A percentile compares a stretch with the other conserved stretches of the same genome.
These are phyloP conservation scores for Perccottus glenii DNA, from an alignment of 2,113 vertebrate genomes.

Conservation along the genomic window DNA sequence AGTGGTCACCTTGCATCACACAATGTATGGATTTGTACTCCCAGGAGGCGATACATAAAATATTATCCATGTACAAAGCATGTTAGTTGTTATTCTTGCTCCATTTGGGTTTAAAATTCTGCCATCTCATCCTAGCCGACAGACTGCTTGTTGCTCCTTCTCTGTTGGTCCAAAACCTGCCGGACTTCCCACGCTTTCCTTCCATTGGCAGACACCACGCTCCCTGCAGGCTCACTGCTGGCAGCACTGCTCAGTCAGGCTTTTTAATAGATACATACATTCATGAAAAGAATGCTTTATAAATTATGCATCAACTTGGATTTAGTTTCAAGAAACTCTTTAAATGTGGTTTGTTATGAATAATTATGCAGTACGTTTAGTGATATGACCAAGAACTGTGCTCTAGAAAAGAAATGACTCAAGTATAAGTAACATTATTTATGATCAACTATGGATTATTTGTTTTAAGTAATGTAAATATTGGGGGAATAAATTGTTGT, in stretches of 20 bases:
- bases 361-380: not conserved
- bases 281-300: conserved; percentile 29
- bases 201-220: conserved; percentile 52
- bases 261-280: conserved; percentile 27
- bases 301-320: conserved; percentile 40
- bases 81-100: conserved; percentile 10
- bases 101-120: conserved; percentile 24
- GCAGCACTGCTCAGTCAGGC: conserved; percentile 18
- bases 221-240: conserved; percentile 41
- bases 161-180: conserved; percentile 47
- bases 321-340: conserved; percentile 15
- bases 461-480: too few relatives aligned
- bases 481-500: too few relatives aligned
- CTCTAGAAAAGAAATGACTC: too few relatives aligned
- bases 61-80: not conserved
- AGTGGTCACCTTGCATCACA: not conserved
- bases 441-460: too few relatives aligned
- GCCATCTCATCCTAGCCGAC: conserved; percentile 23
- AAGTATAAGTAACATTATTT: too few relatives aligned
- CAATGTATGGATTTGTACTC: conserved; percentile 5
- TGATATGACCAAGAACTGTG: too few relatives aligned
- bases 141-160: conserved; percentile 51
- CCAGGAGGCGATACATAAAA: not conserved
- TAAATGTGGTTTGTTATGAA: not conserved
- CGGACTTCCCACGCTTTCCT: conserved; percentile 62